Evolutionary conservation across 2,888 invertebrate species (phyloP), one percentile per base, ranked within the genome.

Genomic region (Empis stercorea): DNA sequence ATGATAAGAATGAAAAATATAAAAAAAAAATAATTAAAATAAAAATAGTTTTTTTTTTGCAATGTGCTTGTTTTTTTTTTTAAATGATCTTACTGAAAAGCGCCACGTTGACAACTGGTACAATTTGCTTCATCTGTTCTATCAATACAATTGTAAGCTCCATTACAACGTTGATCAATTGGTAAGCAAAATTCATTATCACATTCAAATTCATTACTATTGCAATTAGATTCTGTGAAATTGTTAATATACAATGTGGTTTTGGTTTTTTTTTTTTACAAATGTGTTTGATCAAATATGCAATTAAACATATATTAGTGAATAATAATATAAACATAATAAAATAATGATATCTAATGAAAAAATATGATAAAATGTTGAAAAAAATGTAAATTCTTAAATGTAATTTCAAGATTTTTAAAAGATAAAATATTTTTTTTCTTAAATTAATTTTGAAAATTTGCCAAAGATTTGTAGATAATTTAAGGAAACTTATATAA

Each of bases 181-280:
- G 73, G 70, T 61, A 85, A 71, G 65, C 84, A 85, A 60, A 63
- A 71, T 56, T 75, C 76, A 65, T 75, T 75, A 64, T 76, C 70
- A 64, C 78, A 79, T 58, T 69, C 69, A 65, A 76, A 76, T 61
- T 76, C 72, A 57, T 67, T 63, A 48, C 63, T 57, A 49, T 61
- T 59, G 57, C 68, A 69, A 54, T 60, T 44, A 14, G 44, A 60
- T 55, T 64, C 67, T 68, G 59, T 57, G 56, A 53, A 57, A 37
- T 30, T 44, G 9, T 37, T 17, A 27, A 43, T 23, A 34, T 43
- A 13, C 17, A 52, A 56, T 52, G 32, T 30, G 30, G 42, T 37
- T 27, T 20, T 30, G 23, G 34, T 47, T 41, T 43, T 47, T 46
- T 47, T 41, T 46, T n/a, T n/a, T n/a, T n/a, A n/a, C n/a, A n/a